phyloP scores from a whole-genome alignment of 2,888 invertebrate genomes.

The Lumbricus terrestris region DNA sequence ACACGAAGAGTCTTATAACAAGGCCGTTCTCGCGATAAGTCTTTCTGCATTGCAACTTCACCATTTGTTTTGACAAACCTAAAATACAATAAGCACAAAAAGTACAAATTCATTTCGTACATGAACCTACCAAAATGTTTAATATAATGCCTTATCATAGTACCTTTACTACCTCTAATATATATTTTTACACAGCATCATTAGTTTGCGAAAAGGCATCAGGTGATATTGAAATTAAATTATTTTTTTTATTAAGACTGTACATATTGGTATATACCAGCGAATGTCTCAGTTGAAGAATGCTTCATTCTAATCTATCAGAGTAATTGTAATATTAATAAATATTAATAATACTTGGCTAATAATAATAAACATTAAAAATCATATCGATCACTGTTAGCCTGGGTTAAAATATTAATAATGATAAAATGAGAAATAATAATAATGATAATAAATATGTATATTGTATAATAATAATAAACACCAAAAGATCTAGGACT shows the following conservation, averaged over 20 bases:
- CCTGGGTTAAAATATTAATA: too few relatives aligned
- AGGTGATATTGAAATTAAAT: neutral
- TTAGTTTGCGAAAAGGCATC: neutral
- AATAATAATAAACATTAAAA: too few relatives aligned
- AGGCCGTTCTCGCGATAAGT: neutral
- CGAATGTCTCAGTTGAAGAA: neutral
- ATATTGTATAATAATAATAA: too few relatives aligned
- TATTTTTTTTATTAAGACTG: neutral
- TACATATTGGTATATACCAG: neutral
- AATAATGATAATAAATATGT: too few relatives aligned
- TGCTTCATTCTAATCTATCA: too few relatives aligned
- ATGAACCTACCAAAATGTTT: neutral
- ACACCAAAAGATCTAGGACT: too few relatives aligned
- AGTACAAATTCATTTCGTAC: neutral
- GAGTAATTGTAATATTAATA: too few relatives aligned
- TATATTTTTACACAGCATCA: neutral
- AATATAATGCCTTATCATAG: neutral
- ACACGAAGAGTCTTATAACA: neutral
- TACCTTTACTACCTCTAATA: neutral
- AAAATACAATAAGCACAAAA: neutral
- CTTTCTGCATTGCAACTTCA: conserved; percentile 12
- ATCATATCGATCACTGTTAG: too few relatives aligned
- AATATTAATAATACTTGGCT: too few relatives aligned
- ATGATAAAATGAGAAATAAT: too few relatives aligned
- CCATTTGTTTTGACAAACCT: conserved; percentile 6